Evolutionary conservation across 2,888 invertebrate species (phyloP), one percentile per base, ranked within the genome.

Genomic region (Mayetiola destructor): DNA sequence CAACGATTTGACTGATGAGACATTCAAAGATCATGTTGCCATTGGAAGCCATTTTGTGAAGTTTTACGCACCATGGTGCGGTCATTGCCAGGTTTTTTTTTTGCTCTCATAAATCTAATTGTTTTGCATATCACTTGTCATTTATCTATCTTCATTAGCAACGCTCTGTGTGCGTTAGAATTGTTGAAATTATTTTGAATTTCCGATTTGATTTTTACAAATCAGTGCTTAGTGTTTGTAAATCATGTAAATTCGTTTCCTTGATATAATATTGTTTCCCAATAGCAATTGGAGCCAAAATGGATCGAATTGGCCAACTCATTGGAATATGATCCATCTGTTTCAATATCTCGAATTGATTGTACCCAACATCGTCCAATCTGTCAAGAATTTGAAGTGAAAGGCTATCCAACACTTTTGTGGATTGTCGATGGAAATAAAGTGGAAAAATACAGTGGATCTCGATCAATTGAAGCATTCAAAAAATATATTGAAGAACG

Each of bases 51-150:
- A 89, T 69, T 93, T 94, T 68, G 77, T 94, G 4, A 90, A 92
- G 74, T 93, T 93, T 70, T 94, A 85, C 73, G 88, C 88, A 1
- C 91, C 93, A 0, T 93, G 93, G 93, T 93, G 93, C 70, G 79
- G 84, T 58, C 86, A 88, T 65, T 92, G 91, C 64, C 87, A 85
- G 77, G 85, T 85, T 73, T n/a, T n/a, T n/a, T n/a, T n/a, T n/a
- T n/a, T 64, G 55, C 30, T 35, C n/a, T 56, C 14, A 23, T 20
- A 53, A 56, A 16, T 48, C 18, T 12, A 18, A 52, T 23, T 35
- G 35, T 35, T 12, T 52, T 29, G 20, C 27, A 23, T 10, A 10
- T 23, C 52, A 23, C n/a, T 3, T 27, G 3, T 39, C 18, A 18
- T 39, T 16, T 37, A 9, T 37, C n/a, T 9, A 37, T 37, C n/a